Percentiles rank a stretch among this genome's conserved stretches.
These are phyloP conservation scores for Helarctos malayanus DNA, from an alignment of 2,797 vertebrate species.

Conservation along the genomic window DNA sequence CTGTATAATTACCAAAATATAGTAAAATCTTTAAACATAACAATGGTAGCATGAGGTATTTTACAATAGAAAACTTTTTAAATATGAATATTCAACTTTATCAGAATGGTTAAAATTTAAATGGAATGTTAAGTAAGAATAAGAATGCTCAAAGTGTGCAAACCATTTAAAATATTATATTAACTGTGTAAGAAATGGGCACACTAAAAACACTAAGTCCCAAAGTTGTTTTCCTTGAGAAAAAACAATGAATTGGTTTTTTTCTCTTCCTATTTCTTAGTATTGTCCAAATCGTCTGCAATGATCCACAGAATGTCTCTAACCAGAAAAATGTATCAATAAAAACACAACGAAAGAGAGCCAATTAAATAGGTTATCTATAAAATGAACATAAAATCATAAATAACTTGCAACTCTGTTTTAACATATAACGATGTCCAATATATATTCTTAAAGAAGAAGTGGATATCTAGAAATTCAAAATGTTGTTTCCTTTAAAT, in stretches of 20 bases:
- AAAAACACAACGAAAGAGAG: background rate
- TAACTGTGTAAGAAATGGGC: background rate
- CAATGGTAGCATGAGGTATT: background rate
- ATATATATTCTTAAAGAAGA: background rate
- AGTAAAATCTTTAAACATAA: background rate
- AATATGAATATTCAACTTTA: background rate
- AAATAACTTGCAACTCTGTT: background rate
- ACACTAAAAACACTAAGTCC: constrained; percentile 33
- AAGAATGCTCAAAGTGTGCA: background rate
- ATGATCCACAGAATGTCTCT: background rate
- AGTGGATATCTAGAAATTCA: background rate
- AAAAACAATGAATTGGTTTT: constrained; percentile 17
- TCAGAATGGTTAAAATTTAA: background rate
- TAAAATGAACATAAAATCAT: background rate
- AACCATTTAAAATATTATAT: background rate
- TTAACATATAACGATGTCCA: background rate
- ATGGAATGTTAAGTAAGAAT: background rate
- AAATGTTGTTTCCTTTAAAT: constrained; percentile 15
- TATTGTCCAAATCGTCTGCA: background rate
- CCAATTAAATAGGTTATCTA: background rate
- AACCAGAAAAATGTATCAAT: background rate
- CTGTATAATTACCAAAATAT: background rate
- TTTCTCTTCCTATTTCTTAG: background rate
- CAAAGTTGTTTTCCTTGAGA: background rate
- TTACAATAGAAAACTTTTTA: background rate